Percentiles rank a stretch among this genome's conserved stretches.
phyloP scores from a whole-genome alignment of 2,113 vertebrate genomes.

The Corythornis madagascariensis region DNA sequence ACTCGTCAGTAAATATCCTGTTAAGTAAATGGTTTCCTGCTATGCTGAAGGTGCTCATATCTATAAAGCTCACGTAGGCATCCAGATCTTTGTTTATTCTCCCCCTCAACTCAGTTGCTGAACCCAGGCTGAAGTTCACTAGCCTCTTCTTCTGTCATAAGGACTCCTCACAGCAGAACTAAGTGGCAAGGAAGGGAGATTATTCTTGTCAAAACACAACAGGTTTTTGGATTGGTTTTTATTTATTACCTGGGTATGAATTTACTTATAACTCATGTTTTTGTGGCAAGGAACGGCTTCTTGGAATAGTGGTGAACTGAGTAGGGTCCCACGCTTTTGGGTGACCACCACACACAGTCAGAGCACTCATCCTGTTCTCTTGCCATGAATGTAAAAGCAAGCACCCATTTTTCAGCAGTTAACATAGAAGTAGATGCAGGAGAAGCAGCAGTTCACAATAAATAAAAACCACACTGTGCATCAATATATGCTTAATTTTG shows the following conservation, averaged over 20 bases:
- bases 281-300: neutral
- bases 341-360: fast-evolving
- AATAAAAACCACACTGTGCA: neutral
- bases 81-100: neutral
- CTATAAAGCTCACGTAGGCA: neutral
- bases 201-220: neutral
- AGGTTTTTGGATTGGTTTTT: neutral
- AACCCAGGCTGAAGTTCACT: neutral
- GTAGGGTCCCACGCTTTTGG: neutral
- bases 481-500: neutral
- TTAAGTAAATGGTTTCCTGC: neutral
- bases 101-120: neutral
- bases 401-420: neutral
- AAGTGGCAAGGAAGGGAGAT: neutral
- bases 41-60: neutral
- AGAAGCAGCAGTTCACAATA: neutral
- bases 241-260: neutral
- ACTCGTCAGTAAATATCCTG: neutral
- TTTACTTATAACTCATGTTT: neutral
- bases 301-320: neutral
- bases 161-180: neutral
- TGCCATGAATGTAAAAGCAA: neutral
- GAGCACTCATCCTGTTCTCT: neutral
- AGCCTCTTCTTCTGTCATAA: neutral
- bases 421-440: neutral